Evolutionary conservation across 1,140 invertebrate species (phyloP), one percentile per base, ranked within the genome.

Genomic region (Ceratina australensis): DNA sequence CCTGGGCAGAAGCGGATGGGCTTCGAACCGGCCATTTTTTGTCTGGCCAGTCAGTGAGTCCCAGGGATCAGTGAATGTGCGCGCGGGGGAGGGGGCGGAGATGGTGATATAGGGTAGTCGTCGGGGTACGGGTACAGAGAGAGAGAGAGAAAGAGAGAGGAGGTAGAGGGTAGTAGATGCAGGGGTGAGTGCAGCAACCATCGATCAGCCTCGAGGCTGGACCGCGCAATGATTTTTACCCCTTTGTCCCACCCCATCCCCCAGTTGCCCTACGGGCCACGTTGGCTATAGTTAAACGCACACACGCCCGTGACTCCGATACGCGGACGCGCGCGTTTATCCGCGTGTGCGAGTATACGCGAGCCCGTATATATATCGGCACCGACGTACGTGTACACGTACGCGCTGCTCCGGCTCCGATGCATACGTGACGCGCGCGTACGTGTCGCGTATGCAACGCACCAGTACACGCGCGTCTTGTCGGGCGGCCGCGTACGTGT

Each of bases 181-280:
- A 82, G 81, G 82, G 80, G 83, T 79, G 83, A 86, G 84, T 86
- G 86, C 86, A 81, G 87, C 90, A 91, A 92, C 89, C 92, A 92
- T 92, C 92, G 92, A 92, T 92, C 92, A 92, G 91, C 90, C 91
- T 91, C 90, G 88, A 91, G 90, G 90, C 91, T 91, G 90, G 91
- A 91, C 91, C 91, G 90, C 90, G 92, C 92, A 92, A 92, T 92
- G 91, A 92, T 92, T 92, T 92, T 92, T 92, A 92, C 92, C 92
- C 91, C 90, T 91, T 91, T 92, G 89, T 90, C 88, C 90, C 89
- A 86, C 89, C 83, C 83, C 72, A 82, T 75, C 81, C 86, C 80
- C 83, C 79, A 71, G 78, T 77, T 90, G 87, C 87, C 86, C 88
- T 87, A 87, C 88, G 87, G 89, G 87, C 89, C 87, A 89, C 86